Conservation (phyloP, 2,797 vertebrate genomes). For the Gallinago nigripennis region DNA sequence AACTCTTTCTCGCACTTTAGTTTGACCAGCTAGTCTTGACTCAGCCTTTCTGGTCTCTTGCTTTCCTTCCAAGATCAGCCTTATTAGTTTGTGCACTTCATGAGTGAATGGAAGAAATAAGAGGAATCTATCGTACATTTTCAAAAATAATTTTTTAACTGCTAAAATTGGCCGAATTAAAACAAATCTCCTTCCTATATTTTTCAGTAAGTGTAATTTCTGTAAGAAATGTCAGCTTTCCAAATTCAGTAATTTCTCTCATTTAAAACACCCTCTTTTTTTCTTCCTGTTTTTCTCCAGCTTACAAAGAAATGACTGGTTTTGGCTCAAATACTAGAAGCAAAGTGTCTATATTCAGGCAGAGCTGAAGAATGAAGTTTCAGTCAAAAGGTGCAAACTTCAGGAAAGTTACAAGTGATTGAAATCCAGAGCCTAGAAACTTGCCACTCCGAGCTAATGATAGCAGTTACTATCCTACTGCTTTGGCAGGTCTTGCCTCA, state of each 20-base stretch:
- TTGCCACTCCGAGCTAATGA: background rate
- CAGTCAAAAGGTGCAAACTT: background rate
- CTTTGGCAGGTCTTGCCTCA: background rate
- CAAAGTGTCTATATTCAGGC: background rate
- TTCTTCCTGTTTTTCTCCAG: background rate
- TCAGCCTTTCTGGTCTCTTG: background rate
- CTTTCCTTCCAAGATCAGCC: background rate
- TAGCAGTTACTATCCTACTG: rapidly evolving
- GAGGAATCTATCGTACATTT: background rate
- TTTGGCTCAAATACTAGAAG: background rate
- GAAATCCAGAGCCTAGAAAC: background rate
- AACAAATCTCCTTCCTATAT: background rate
- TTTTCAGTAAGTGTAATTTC: background rate
- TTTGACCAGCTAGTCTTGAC: background rate
- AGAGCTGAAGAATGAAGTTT: background rate
- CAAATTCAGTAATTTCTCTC: background rate
- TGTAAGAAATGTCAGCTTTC: background rate
- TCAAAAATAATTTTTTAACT: background rate
- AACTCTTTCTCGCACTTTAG: background rate
- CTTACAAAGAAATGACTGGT: background rate
- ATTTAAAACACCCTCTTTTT: background rate
- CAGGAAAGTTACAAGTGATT: background rate
- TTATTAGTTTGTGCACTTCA: background rate
- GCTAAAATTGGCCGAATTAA: background rate
- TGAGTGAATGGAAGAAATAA: background rate